Evolutionary conservation across 1,140 invertebrate genomes (phyloP).

Genomic region (Caerostris extrusa): DNA sequence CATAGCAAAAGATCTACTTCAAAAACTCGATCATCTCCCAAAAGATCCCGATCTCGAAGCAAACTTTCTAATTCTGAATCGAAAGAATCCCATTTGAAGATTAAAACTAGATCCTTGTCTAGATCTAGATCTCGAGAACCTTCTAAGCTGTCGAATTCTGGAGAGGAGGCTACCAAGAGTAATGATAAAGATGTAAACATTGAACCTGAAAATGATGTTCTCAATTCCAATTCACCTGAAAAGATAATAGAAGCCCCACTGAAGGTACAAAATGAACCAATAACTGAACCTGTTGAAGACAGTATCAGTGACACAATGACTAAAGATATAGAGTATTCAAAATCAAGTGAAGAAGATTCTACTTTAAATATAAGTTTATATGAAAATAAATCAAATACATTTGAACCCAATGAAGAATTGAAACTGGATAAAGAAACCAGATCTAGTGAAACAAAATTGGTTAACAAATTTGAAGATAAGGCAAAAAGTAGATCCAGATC

Average conservation of each 20-base stretch:
- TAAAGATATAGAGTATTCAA: conserved; percentile 21
- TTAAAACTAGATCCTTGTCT: conserved; percentile 38
- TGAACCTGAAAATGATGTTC: neutral
- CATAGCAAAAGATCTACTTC: conserved; percentile 9
- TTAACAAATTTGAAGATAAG: conserved; percentile 17
- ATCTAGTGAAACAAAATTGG: neutral
- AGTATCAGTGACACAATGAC: neutral
- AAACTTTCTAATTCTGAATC: neutral
- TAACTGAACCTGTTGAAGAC: neutral
- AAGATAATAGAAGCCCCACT: neutral
- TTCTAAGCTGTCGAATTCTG: neutral
- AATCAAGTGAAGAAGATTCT: conserved; percentile 37
- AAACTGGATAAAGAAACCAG: conserved; percentile 13
- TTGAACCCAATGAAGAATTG: neutral
- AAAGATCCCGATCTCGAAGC: conserved; percentile 43
- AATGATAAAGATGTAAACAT: conserved; percentile 4
- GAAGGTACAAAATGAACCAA: neutral
- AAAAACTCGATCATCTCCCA: conserved; percentile 21
- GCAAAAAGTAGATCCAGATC: conserved; percentile 56
- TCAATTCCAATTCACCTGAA: neutral
- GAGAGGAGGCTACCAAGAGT: conserved; percentile 11
- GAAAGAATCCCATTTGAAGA: conserved; percentile 16
- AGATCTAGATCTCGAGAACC: conserved; percentile 59
- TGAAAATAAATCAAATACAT: neutral
- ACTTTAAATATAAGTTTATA: neutral